phyloP scores from a whole-genome alignment of 2,888 invertebrate genomes.

The Pterostichus madidus region DNA sequence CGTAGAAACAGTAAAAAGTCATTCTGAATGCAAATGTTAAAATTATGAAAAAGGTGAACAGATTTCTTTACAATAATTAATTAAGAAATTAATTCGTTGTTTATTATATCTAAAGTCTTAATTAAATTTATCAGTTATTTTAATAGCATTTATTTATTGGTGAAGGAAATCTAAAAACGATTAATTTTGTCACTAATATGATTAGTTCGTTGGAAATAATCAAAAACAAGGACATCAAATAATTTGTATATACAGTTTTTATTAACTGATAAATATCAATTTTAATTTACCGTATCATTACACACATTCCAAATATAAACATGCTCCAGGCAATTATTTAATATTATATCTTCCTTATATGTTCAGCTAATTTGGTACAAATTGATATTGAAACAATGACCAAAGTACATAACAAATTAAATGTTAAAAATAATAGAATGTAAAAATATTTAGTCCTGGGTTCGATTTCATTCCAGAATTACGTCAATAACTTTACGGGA shows the following conservation, averaged over 20 bases:
- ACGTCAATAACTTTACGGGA: too few species aligned
- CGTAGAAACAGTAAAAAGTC: conserved; percentile 34
- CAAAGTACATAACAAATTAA: conserved; percentile 3
- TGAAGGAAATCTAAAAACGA: conserved; percentile 27
- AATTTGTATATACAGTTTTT: conserved; percentile 20
- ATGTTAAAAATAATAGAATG: background rate
- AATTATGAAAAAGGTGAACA: conserved; percentile 24
- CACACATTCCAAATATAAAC: conserved; percentile 5
- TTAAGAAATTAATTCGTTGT: conserved; percentile 17
- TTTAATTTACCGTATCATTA: conserved; percentile 19
- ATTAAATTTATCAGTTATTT: conserved; percentile 34
- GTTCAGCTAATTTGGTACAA: background rate
- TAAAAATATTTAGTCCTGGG: too few species aligned
- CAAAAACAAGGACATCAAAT: conserved; percentile 39
- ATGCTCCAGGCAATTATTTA: background rate
- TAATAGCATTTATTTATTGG: background rate
- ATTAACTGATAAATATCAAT: conserved; percentile 19
- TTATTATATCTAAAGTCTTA: conserved; percentile 16
- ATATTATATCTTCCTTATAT: conserved; percentile 5
- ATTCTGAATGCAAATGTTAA: conserved; percentile 19
- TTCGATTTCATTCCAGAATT: too few species aligned
- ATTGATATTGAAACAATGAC: background rate
- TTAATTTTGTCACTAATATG: conserved; percentile 21
- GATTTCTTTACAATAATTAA: conserved; percentile 16
- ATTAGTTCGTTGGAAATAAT: conserved; percentile 7